Evolutionary conservation across 2,797 vertebrate genomes (phyloP).

Genomic region (Gymnothorax javanicus): DNA sequence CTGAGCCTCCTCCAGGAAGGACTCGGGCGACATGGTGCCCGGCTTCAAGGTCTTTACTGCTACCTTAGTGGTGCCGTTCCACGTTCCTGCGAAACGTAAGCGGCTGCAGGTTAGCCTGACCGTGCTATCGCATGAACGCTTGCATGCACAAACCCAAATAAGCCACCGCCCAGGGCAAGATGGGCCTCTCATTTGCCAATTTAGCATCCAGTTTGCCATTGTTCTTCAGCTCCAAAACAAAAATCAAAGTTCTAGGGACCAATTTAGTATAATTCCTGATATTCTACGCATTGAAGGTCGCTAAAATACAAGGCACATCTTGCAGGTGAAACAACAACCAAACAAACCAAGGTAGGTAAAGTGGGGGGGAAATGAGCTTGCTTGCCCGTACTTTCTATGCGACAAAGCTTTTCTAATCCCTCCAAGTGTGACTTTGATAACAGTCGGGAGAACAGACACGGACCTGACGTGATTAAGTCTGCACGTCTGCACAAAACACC

Average conservation of each 20-base stretch:
- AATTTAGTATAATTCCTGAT: background rate
- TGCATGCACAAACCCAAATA: slow-evolving; percentile 17
- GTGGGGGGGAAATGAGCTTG: slow-evolving; percentile 35
- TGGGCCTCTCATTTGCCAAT: slow-evolving; percentile 22
- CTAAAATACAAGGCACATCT: slow-evolving; percentile 15
- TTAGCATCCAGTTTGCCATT: background rate
- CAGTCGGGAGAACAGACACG: slow-evolving; percentile 41
- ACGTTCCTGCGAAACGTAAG: slow-evolving; percentile 81
- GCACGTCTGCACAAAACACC: slow-evolving; percentile 43
- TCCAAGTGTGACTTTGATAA: slow-evolving; percentile 50
- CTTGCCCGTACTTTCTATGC: slow-evolving; percentile 41
- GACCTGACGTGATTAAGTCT: slow-evolving; percentile 41
- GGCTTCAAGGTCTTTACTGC: slow-evolving; percentile 97
- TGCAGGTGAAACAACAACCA: slow-evolving; percentile 27
- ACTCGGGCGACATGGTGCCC: slow-evolving; percentile 96
- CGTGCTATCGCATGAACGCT: background rate
- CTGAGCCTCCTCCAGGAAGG: slow-evolving; percentile 96
- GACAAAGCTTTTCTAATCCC: slow-evolving; percentile 35
- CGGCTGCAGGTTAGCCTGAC: background rate
- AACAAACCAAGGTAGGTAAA: slow-evolving; percentile 7
- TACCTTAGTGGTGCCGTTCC: slow-evolving; percentile 98
- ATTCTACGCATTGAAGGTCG: background rate
- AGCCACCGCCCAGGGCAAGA: slow-evolving; percentile 19
- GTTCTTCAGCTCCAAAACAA: background rate
- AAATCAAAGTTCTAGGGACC: background rate